phyloP scores from a whole-genome alignment of 2,113 vertebrate genomes.

The Phaethornis superciliosus region DNA sequence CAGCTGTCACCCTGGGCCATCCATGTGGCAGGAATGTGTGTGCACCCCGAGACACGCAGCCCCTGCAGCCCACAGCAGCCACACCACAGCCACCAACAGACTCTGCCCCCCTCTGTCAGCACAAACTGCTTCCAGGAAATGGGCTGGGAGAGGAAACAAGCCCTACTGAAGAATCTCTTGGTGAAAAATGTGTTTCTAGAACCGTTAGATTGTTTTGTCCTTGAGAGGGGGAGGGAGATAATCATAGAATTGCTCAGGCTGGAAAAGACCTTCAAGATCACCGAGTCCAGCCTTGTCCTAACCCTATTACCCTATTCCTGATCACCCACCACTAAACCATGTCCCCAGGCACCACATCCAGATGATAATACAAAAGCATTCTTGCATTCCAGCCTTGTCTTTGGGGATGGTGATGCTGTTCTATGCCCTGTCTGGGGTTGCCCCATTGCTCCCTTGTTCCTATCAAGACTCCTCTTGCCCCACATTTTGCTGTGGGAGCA shows the following conservation, averaged over 20 bases:
- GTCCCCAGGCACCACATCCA: too few species aligned
- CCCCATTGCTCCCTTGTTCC: background rate
- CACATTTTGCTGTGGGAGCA: background rate
- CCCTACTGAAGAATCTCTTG: background rate
- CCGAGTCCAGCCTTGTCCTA: too few species aligned
- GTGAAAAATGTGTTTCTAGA: constrained; percentile 23
- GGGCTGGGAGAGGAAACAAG: background rate
- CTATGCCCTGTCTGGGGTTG: background rate
- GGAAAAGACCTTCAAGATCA: too few species aligned
- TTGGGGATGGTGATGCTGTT: background rate
- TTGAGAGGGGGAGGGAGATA: background rate
- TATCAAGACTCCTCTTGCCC: background rate
- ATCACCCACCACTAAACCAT: too few species aligned
- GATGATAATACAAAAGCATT: background rate
- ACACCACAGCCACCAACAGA: background rate
- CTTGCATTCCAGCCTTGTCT: background rate
- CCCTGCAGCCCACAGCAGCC: background rate
- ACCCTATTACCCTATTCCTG: too few species aligned
- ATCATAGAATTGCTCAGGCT: too few species aligned
- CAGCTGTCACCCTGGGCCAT: accelerated
- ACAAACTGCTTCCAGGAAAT: constrained; percentile 16
- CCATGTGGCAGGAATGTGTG: accelerated
- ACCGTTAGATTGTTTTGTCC: background rate
- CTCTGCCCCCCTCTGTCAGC: background rate
- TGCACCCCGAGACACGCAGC: background rate